Evolutionary conservation across 2,797 vertebrate genomes (phyloP).

Genomic region (Botia kubotai): DNA sequence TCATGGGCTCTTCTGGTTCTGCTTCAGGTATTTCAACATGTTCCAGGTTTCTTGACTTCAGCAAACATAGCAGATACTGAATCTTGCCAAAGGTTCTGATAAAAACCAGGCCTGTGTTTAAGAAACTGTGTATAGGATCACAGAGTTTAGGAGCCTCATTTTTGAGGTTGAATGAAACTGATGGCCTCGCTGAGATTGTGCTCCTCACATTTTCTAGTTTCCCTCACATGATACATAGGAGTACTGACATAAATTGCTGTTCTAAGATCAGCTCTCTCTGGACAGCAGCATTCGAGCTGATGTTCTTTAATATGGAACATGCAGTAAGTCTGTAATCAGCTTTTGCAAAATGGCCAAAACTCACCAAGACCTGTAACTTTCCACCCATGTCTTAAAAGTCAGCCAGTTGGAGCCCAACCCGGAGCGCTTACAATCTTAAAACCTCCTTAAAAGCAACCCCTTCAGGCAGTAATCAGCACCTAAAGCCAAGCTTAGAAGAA

Average conservation of each 20-base stretch:
- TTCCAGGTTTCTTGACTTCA: constrained; percentile 4
- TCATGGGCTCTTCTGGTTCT: constrained; percentile 17
- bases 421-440: constrained; percentile 42
- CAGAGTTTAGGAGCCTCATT: not conserved
- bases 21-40: constrained; percentile 19
- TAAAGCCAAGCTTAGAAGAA: constrained; percentile 9
- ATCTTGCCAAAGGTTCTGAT: constrained; percentile 9
- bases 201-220: constrained; percentile 27
- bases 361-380: constrained; percentile 46
- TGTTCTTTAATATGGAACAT: constrained; percentile 53
- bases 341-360: constrained; percentile 44
- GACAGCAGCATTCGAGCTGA: constrained; percentile 26
- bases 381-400: constrained; percentile 40
- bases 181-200: not conserved
- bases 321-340: constrained; percentile 50
- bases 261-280: constrained; percentile 38
- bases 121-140: not conserved
- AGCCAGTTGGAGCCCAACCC: constrained; percentile 42
- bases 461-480: constrained; percentile 45
- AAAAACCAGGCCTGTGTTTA: constrained; percentile 2
- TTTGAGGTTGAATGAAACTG: not conserved
- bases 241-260: constrained; percentile 38
- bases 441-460: constrained; percentile 24
- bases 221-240: constrained; percentile 24
- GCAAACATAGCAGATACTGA: not conserved